Evolutionary conservation across 2,888 invertebrate species (phyloP).

Genomic region (Temnothorax unifasciatus): DNA sequence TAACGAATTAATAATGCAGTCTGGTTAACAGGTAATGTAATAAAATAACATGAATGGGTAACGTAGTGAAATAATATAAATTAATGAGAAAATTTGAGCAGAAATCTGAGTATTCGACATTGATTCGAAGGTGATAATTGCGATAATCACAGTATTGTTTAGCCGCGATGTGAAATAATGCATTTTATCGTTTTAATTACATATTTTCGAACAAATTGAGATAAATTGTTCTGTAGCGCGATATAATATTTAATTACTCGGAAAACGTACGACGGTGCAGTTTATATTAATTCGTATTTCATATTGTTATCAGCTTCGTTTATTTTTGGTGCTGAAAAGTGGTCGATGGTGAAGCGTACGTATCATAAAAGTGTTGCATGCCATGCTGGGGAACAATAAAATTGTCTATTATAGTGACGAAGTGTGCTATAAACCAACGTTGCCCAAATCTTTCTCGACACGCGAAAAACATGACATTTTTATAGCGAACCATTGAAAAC

Average conservation of each 20-base stretch:
- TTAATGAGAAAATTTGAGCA: not conserved
- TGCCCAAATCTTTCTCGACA: constrained; percentile 17
- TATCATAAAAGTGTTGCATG: constrained; percentile 20
- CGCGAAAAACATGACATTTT: constrained; percentile 38
- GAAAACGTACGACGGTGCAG: not conserved
- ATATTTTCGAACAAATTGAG: constrained; percentile 29
- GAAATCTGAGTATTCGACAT: not conserved
- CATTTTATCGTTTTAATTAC: constrained; percentile 16
- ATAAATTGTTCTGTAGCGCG: constrained; percentile 19
- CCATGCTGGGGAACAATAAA: constrained; percentile 39
- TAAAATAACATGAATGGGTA: not conserved
- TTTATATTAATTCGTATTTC: constrained; percentile 23
- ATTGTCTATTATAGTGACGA: constrained; percentile 30
- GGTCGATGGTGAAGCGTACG: not conserved
- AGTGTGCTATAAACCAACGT: constrained; percentile 16
- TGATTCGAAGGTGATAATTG: constrained; percentile 3
- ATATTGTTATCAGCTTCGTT: constrained; percentile 1
- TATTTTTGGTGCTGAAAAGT: not conserved
- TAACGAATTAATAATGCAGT: not conserved
- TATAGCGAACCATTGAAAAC: constrained; percentile 22
- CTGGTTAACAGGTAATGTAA: too few relatives aligned
- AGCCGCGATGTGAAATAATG: not conserved
- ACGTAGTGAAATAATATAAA: constrained; percentile 6
- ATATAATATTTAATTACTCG: constrained; percentile 38
- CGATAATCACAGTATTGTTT: constrained; percentile 6